phyloP scores from a whole-genome alignment of 2,888 invertebrate genomes.

The Muschampia plurimacula region DNA sequence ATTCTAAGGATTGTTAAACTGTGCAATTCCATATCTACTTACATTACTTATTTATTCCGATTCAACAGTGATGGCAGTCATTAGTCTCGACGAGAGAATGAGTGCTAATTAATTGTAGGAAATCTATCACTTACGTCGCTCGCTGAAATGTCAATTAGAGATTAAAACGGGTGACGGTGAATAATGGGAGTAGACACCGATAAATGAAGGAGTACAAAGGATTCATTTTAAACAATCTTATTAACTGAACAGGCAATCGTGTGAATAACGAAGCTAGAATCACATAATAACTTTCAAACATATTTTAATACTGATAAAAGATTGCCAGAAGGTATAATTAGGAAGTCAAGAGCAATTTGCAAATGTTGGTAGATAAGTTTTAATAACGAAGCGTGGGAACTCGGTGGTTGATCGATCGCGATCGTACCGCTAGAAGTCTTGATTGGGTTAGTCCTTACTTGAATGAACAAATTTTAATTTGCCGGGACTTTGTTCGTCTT shows the following conservation, averaged over 20 bases:
- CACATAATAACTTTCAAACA: neutral
- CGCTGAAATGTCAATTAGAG: conserved; percentile 71
- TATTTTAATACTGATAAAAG: conserved; percentile 53
- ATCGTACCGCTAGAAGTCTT: neutral
- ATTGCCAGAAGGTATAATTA: conserved; percentile 53
- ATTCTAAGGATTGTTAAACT: too few relatives aligned
- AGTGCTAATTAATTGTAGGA: conserved; percentile 58
- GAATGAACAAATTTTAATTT: conserved; percentile 27
- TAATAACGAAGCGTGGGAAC: conserved; percentile 24
- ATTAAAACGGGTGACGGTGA: conserved; percentile 64
- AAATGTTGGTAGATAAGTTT: conserved; percentile 33
- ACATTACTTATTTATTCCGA: conserved; percentile 15
- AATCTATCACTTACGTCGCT: conserved; percentile 59
- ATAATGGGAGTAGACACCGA: conserved; percentile 63
- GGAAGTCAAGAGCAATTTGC: conserved; percentile 42
- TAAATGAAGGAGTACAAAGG: conserved; percentile 62
- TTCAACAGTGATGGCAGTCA: conserved; percentile 34
- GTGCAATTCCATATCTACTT: conserved; percentile 1
- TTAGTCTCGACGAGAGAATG: conserved; percentile 48
- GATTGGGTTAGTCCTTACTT: conserved; percentile 25
- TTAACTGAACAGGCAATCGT: conserved; percentile 50
- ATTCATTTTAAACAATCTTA: conserved; percentile 64
- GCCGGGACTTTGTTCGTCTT: conserved; percentile 3
- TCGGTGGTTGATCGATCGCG: conserved; percentile 22
- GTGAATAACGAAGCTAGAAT: neutral